A percentile compares a stretch with the other conserved stretches of the same genome.
Conservation (phyloP, 2,888 invertebrate species). For the Caenorhabditis plicata region DNA sequence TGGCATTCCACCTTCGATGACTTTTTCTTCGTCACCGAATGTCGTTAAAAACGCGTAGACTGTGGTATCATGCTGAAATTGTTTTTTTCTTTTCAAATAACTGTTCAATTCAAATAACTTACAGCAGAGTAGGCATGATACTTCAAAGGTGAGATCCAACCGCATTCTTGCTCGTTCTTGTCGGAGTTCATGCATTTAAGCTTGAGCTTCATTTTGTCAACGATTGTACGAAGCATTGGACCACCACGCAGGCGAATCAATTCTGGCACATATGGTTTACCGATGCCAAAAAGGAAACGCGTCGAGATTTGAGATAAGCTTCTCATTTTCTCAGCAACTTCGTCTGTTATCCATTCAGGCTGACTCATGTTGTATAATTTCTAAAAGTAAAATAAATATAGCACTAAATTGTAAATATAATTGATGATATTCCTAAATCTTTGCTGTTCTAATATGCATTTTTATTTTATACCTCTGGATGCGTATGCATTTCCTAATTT, state of each 20-base stretch:
- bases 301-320: constrained; percentile 54
- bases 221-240: constrained; percentile 27
- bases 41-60: constrained; percentile 58
- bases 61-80: constrained; percentile 60
- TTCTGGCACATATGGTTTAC: constrained; percentile 50
- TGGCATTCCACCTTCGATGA: constrained; percentile 58
- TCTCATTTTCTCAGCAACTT: constrained; percentile 34
- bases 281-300: constrained; percentile 49
- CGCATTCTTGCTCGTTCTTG: constrained; percentile 38
- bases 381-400: no score
- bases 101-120: constrained; percentile 4
- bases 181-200: constrained; percentile 22
- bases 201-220: constrained; percentile 41
- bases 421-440: not conserved
- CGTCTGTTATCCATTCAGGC: constrained; percentile 47
- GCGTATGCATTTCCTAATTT: no score
- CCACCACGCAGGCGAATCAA: constrained; percentile 44
- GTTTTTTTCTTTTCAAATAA: not conserved
- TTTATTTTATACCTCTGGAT: no score
- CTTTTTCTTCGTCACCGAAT: constrained; percentile 58
- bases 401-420: not conserved
- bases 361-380: constrained; percentile 52
- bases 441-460: no score
- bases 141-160: constrained; percentile 50
- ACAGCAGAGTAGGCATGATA: constrained; percentile 63